Evolutionary conservation across 2,113 vertebrate genomes (phyloP).

Genomic region (Nasalis larvatus): DNA sequence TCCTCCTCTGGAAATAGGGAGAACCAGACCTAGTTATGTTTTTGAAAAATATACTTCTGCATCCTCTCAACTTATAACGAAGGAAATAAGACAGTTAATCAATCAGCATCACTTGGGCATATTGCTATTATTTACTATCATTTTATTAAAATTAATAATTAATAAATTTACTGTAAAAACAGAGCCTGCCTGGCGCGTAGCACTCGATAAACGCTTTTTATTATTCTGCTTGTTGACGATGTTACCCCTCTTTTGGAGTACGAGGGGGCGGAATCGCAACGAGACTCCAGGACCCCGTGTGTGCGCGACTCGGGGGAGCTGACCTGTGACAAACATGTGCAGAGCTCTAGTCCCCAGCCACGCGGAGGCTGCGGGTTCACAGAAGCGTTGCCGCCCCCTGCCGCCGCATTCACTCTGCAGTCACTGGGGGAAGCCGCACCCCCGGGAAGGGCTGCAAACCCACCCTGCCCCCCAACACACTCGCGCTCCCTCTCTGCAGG

Average conservation of each 20-base stretch:
- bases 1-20: background rate
- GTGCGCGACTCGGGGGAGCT: background rate
- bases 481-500: background rate
- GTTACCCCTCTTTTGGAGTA: background rate
- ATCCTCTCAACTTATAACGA: background rate
- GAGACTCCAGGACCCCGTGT: background rate
- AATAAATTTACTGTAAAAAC: background rate
- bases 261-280: background rate
- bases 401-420: background rate
- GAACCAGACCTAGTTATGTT: background rate
- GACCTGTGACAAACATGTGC: background rate
- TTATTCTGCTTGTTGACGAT: background rate
- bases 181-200: background rate
- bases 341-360: background rate
- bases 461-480: background rate
- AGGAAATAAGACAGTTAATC: background rate
- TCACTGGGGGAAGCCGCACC: background rate
- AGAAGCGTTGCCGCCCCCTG: slow-evolving; percentile 54
- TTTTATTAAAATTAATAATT: background rate
- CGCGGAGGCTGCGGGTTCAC: background rate
- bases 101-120: background rate
- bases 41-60: background rate
- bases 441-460: background rate
- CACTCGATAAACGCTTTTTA: background rate
- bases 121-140: background rate